phyloP scores from a whole-genome alignment of 2,797 vertebrate genomes.

The Nasua narica region DNA sequence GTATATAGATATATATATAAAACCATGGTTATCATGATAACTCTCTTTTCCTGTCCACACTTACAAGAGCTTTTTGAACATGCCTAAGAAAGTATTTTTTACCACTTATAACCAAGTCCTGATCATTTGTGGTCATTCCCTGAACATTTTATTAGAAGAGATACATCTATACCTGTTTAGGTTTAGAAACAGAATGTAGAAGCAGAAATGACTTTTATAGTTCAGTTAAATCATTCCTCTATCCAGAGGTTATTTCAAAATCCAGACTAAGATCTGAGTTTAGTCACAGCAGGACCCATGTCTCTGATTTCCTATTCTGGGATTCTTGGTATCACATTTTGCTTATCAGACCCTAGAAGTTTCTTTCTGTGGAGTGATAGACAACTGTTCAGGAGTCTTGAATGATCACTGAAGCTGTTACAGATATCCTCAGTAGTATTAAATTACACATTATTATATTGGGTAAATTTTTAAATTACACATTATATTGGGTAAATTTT shows the following conservation, averaged over 20 bases:
- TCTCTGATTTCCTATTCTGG: neutral
- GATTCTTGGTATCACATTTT: neutral
- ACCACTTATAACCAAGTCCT: neutral
- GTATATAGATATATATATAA: too few relatives aligned
- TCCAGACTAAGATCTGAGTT: neutral
- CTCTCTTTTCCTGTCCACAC: neutral
- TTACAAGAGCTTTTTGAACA: neutral
- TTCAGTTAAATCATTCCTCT: neutral
- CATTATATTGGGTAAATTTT: neutral
- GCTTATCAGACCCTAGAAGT: neutral
- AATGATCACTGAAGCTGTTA: neutral
- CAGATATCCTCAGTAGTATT: neutral
- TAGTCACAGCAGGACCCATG: neutral
- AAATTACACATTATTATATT: neutral
- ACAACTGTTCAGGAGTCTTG: neutral
- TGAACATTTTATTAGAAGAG: neutral
- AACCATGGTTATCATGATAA: neutral
- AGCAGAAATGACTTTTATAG: neutral
- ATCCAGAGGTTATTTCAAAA: neutral
- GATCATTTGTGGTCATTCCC: neutral
- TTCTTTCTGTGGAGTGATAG: neutral
- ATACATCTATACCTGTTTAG: neutral
- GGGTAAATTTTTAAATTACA: too few relatives aligned
- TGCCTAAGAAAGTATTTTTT: neutral
- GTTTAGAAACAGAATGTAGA: conserved; percentile 2